Evolutionary conservation across 1,140 invertebrate species (phyloP).

Genomic region (Lepidurus couesii): DNA sequence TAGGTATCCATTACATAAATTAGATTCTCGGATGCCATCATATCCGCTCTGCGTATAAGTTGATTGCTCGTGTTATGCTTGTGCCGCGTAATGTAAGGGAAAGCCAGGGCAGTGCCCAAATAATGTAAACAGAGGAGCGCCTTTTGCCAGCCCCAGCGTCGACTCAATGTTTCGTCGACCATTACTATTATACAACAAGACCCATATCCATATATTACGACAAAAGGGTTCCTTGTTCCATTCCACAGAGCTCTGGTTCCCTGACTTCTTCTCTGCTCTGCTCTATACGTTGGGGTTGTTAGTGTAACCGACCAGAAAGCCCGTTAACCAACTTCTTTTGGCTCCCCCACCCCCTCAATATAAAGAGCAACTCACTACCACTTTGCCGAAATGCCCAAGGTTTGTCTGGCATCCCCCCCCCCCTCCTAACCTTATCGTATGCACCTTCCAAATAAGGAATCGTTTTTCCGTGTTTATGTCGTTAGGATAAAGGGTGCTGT

Average conservation of each 20-base stretch:
- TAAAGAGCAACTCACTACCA: constrained; percentile 6
- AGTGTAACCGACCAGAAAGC: constrained; percentile 21
- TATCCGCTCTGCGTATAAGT: constrained; percentile 1
- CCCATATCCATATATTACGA: constrained; percentile 22
- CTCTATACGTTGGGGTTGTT: constrained; percentile 19
- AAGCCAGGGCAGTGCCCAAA: background rate
- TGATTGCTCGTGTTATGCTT: background rate
- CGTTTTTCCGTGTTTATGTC: too few species aligned
- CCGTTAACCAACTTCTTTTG: constrained; percentile 15
- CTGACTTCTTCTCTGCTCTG: constrained; percentile 6
- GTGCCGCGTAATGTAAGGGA: background rate
- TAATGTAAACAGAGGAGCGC: constrained; percentile 21
- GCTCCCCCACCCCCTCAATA: constrained; percentile 15
- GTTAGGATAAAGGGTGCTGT: too few species aligned
- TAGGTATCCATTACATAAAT: background rate
- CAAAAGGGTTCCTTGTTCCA: constrained; percentile 21
- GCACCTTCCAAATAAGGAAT: background rate
- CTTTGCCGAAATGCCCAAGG: background rate
- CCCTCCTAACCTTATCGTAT: background rate
- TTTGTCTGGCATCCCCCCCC: background rate
- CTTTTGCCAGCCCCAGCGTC: background rate
- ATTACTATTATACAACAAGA: constrained; percentile 20
- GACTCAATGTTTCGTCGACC: constrained; percentile 18
- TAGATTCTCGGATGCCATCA: background rate
- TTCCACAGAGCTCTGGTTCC: constrained; percentile 16